These are phyloP conservation scores for Carassius auratus DNA, from an alignment of 2,113 vertebrate species.

Conservation along the genomic window DNA sequence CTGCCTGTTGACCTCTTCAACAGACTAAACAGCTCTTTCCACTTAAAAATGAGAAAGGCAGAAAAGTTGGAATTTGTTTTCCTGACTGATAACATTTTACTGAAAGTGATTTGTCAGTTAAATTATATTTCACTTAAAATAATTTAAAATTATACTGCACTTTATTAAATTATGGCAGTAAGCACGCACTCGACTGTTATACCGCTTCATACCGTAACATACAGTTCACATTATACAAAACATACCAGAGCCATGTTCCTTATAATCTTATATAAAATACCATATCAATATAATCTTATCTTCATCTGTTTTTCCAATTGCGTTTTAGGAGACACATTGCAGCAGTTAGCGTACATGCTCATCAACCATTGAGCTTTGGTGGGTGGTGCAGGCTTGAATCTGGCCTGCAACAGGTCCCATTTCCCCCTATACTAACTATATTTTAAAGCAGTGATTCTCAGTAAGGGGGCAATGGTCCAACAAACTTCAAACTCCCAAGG, in stretches of 20 bases:
- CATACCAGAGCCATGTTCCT: not conserved
- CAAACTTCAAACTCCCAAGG: not conserved
- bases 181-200: not conserved
- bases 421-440: not conserved
- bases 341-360: not conserved
- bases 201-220: not conserved
- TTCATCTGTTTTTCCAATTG: not conserved
- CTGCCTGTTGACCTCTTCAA: not conserved
- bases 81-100: not conserved
- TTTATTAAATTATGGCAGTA: not conserved
- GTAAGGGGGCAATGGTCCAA: not conserved
- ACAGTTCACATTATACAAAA: not conserved
- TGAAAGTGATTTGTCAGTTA: not conserved
- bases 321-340: not conserved
- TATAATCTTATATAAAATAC: not conserved
- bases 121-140: not conserved
- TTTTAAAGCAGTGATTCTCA: not conserved
- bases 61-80: not conserved
- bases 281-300: not conserved
- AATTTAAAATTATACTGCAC: not conserved
- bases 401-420: not conserved
- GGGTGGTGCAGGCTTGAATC: not conserved
- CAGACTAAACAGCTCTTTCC: not conserved
- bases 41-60: not conserved
- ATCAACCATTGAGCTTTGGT: not conserved